These are phyloP conservation scores for Cryptotermes secundus DNA, from an alignment of 1,140 invertebrate species.

Conservation along the genomic window DNA sequence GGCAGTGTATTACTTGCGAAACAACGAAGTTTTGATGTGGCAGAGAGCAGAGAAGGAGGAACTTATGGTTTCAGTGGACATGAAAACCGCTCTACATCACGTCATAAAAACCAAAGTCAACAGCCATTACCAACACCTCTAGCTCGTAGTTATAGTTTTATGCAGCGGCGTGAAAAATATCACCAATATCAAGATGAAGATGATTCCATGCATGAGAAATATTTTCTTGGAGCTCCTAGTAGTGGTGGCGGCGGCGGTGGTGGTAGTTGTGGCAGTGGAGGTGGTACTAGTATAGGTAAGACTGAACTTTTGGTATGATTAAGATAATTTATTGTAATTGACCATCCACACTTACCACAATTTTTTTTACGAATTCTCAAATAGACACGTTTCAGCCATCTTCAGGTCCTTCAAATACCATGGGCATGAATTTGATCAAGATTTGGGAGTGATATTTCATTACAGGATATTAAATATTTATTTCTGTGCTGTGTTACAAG, in stretches of 20 bases:
- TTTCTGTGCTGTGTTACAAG: too few species aligned
- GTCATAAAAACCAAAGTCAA: slow-evolving; percentile 27
- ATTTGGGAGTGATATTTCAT: too few species aligned
- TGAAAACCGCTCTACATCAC: slow-evolving; percentile 39
- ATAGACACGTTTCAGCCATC: too few species aligned
- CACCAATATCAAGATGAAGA: slow-evolving; percentile 49
- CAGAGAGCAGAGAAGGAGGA: slow-evolving; percentile 40
- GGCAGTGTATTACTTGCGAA: slow-evolving; percentile 42
- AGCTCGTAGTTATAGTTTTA: slow-evolving; percentile 71
- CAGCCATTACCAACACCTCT: slow-evolving; percentile 44
- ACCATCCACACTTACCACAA: too few species aligned
- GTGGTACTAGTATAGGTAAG: slow-evolving; percentile 24
- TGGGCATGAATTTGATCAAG: too few species aligned
- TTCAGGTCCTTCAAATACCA: too few species aligned
- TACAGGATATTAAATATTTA: too few species aligned
- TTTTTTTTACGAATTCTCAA: too few species aligned
- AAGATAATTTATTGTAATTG: too few species aligned
- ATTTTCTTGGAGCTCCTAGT: slow-evolving; percentile 54
- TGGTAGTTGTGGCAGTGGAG: slow-evolving; percentile 36
- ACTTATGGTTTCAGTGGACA: slow-evolving; percentile 39
- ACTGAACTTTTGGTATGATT: too few species aligned
- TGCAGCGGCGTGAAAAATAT: slow-evolving; percentile 52
- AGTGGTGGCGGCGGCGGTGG: slow-evolving; percentile 37
- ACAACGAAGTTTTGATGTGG: slow-evolving; percentile 52
- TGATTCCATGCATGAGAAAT: slow-evolving; percentile 81